Base-by-base conservation (phyloP, 1,140 invertebrate genomes). In the Drosophila punjabiensis region DNA sequence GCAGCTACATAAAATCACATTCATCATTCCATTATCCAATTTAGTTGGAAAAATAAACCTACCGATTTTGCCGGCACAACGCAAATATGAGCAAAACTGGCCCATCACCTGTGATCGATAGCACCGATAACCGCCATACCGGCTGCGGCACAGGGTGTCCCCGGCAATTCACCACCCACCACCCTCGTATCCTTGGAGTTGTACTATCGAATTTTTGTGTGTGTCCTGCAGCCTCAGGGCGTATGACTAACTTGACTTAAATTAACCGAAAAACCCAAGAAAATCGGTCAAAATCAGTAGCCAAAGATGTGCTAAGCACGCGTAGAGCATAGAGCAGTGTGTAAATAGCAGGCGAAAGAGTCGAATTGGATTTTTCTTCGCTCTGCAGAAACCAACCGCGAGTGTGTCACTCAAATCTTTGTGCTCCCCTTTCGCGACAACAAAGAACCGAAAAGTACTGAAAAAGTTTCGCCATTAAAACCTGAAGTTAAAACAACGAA, bases 121-220 rank as follows among this genome's bases (percentile, higher is more conserved):
- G 5, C 16, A 9, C 35, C 66, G 61, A 69, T 45, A 55, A 48
- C 8, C 28, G 28, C 24, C 24, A 24, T 73, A 59, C 81, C 81
- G 81, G 81, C 66, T 70, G 64, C 39, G 24, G 52, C 32, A 83
- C 69, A 83, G 79, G 81, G 81, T 70, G 43, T 20, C 18, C 33
- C 18, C 18, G 35, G 30, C 33, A 24, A 13, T 39, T 39, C n/a
- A 33, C 67, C 35, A 33, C 65, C 69, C 69, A 69, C 48, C 69
- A 73, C 69, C 68, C 52, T 62, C 28, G 76, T 80, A 84, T 84
- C 82, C 82, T 84, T 85, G 70, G 50, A 82, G 81, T 82, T 83
- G 61, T 70, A 56, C 76, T 76, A 83, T 84, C 81, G 82, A 84
- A 67, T 68, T 70, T 79, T 77, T 70, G 69, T 77, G 70, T 81